Base-by-base conservation (phyloP, 2,888 invertebrate genomes). In the Cryptocheilus praepositus region DNA sequence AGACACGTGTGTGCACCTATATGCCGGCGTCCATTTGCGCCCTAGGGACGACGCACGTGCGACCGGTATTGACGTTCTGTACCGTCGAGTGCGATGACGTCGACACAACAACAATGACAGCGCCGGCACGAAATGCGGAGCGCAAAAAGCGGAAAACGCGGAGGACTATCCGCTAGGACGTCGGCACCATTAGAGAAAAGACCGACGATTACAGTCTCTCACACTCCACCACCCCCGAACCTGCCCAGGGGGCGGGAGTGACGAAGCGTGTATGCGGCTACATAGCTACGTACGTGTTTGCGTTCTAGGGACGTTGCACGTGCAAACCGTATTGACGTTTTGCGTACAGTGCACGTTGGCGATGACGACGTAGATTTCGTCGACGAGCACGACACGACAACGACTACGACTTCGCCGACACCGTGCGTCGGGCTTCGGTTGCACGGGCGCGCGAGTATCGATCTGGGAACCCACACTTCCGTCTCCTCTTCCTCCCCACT, bases 391-490 rank as follows among this genome's bases (percentile, higher is more conserved):
- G n/a, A n/a, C n/a, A n/a, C n/a, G 36, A 36, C 36, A 19, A 44
- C 45, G 61, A 21, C 64, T 58, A n/a, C 66, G 73, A 55, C 59
- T 74, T 46, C 65, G 70, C 67, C 67, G 74, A 81, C 80, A 77
- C 77, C 80, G 77, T 65, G 77, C 72, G 36, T 28, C 36, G 75
- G 81, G 82, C 85, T 81, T 84, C 81, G 82, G 85, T 80, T 84
- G 85, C 85, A 86, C 84, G 83, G 82, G 81, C 84, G 80, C 73
- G 74, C 80, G 78, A 77, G 73, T 86, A 86, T 86, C 86, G 86
- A 86, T 87, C 86, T 81, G 80, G 76, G 72, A 81, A 80, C 81
- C 81, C 81, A 85, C 81, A 83, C 82, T 83, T 82, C 76, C 80
- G 76, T 79, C 74, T 80, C 80, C 80, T 82, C 82, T 83, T 81